phyloP scores from a whole-genome alignment of 37 sponge, comb jelly and placozoan genomes.

The Cliona cf. orientalis region DNA sequence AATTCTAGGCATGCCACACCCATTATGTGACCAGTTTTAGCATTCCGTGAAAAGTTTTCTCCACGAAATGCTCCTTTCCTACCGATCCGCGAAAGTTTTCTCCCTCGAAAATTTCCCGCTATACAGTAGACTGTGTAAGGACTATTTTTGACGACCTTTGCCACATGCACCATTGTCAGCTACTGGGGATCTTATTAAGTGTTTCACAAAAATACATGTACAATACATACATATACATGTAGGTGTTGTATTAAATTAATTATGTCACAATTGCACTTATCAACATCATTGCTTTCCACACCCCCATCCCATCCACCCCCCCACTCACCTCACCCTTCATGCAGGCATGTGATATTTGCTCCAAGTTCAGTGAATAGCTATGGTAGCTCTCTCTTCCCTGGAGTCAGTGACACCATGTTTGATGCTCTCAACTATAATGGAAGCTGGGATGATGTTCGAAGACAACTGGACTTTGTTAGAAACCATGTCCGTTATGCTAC shows the following conservation, averaged over 20 bases:
- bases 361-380: conserved; percentile 84
- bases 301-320: not conserved
- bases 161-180: too few relatives aligned
- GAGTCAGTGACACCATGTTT: conserved; percentile 81
- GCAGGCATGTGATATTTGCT: conserved; percentile 90
- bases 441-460: conserved; percentile 67
- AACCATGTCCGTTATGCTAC: conserved; percentile 68
- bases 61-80: too few relatives aligned
- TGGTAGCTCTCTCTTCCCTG: conserved; percentile 84
- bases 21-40: too few relatives aligned
- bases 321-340: conserved; percentile 7
- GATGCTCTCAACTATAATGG: conserved; percentile 13
- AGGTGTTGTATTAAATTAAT: not conserved
- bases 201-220: too few relatives aligned
- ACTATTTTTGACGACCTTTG: too few relatives aligned
- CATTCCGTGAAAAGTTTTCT: too few relatives aligned
- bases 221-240: not conserved
- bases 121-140: too few relatives aligned
- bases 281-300: too few relatives aligned
- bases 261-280: not conserved
- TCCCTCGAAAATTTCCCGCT: too few relatives aligned
- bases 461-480: conserved; percentile 68
- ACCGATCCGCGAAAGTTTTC: too few relatives aligned
- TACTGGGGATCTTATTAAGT: too few relatives aligned
- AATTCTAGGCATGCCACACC: too few relatives aligned